Conservation (phyloP, 2,888 invertebrate species). For the Cantharis rufa region DNA sequence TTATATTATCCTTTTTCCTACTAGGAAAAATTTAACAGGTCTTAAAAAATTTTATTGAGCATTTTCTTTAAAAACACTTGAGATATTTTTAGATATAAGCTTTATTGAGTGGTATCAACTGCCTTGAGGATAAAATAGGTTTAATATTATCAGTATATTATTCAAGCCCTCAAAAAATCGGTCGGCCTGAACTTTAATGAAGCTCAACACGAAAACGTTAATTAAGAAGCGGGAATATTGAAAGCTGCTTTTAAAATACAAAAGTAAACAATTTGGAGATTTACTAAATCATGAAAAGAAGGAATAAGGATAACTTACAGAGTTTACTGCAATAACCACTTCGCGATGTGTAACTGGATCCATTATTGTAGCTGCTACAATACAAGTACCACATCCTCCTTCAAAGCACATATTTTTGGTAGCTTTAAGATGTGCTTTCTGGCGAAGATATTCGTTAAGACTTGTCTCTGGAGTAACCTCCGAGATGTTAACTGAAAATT, state of each 20-base stretch:
- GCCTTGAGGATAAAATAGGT: neutral
- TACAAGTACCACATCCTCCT: constrained; percentile 74
- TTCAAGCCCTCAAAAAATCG: neutral
- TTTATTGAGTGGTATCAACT: neutral
- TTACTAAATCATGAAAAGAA: neutral
- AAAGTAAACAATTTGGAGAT: neutral
- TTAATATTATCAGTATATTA: neutral
- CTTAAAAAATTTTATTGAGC: neutral
- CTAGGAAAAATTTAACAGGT: neutral
- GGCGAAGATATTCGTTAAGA: constrained; percentile 67
- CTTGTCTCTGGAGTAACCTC: constrained; percentile 60
- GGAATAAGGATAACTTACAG: constrained; percentile 56
- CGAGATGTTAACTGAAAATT: neutral
- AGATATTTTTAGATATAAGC: neutral
- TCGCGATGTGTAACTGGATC: constrained; percentile 58
- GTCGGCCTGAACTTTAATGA: neutral
- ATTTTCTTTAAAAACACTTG: neutral
- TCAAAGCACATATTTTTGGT: constrained; percentile 75
- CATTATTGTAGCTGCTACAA: constrained; percentile 57
- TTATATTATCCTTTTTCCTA: neutral
- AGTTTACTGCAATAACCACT: constrained; percentile 65
- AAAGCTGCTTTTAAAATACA: neutral
- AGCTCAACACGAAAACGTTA: neutral
- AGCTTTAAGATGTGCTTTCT: constrained; percentile 64
- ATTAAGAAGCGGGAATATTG: neutral